Evolutionary conservation across 2,113 vertebrate genomes (phyloP), one percentile per base, ranked within the genome.

Genomic region (Clarias macrocephalus): DNA sequence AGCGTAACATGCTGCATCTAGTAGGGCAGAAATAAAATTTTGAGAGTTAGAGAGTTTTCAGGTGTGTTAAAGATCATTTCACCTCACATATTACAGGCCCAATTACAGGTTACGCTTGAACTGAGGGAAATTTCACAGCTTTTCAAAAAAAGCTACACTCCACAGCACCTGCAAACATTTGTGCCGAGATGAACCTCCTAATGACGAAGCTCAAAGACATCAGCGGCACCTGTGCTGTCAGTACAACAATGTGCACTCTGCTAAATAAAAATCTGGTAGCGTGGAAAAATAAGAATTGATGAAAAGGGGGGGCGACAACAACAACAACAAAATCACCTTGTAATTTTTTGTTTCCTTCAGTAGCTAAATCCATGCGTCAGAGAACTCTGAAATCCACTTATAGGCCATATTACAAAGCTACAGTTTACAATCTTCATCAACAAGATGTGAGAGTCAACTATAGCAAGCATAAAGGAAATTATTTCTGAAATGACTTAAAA

Each of bases 1-100:
- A 86, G 59, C 84, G 37, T 56, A 60, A 82, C 60, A 76, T 57
- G 42, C 85, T 80, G 75, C 76, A 80, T 62, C 75, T 63, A 87
- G 54, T n/a, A 81, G 54, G 76, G 65, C 65, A 72, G 77, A 86
- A 79, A 56, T 30, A 28, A 79, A 54, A 65, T 80, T 48, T 42
- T 30, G 33, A 23, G 76, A 68, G 48, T 84, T 84, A 12, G 63
- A 56, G 81, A 54, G 73, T 79, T 85, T 85, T 85, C 73, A 85
- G 23, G 60, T 80, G 81, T 48, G 60, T 54, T 83, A 70, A 83
- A 68, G 37, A 62, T 63, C 56, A 73, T 82, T 80, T 81, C 18
- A 86, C 85, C 37, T 70, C 48, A 25, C 62, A 81, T 37, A 81
- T 81, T 62, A 62, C 54, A 80, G 84, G 25, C 13, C 65, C 77